Evolutionary conservation across 1,140 invertebrate species (phyloP), one percentile per base, ranked within the genome.

Genomic region (Magallana gigas): DNA sequence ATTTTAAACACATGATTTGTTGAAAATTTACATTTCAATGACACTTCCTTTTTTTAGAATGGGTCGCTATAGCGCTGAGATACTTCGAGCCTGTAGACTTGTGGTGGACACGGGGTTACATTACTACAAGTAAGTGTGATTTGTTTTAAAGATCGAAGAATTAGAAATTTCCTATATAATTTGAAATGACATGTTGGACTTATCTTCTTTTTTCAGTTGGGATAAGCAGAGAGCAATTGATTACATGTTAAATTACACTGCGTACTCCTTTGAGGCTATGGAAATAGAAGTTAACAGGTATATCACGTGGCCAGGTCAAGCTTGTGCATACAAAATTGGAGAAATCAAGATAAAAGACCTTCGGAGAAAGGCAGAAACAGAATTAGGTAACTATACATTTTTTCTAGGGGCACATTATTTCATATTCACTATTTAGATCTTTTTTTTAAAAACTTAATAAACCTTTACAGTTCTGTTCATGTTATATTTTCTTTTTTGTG

Each of bases 21-120:
- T 29, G 6, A 57, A 57, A 16, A 83, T 7, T 8, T 16, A 16
- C n/a, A 57, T 83, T 0, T 57, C 11, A 18, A 14, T 11, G 16
- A 57, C 8, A 9, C 6, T n/a, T 14, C 56, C 16, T n/a, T 16
- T 57, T 82, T 83, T 7, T n/a, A 83, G 92, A 81, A 87, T 95
- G 83, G 95, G 95, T 0, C 92, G 94, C 29, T 93, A 94, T 58
- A 93, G 93, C 1, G 90, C 88, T 29, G 95, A 95, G 88, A 93
- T 95, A 8, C 91, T 95, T 58, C 90, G 94, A 8, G 95, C 95
- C 1, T 93, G 92, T 85, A 88, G 95, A 29, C 91, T 95, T 8
- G 95, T 95, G 7, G 94, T 95, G 0, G 95, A 95, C 89, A 95
- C 95, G 3, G 95, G 95, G n/a, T 88, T 95, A 16, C 95, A 95